Conservation (phyloP, 2,888 invertebrate species). For the Himalopsyche kuldschensis region DNA sequence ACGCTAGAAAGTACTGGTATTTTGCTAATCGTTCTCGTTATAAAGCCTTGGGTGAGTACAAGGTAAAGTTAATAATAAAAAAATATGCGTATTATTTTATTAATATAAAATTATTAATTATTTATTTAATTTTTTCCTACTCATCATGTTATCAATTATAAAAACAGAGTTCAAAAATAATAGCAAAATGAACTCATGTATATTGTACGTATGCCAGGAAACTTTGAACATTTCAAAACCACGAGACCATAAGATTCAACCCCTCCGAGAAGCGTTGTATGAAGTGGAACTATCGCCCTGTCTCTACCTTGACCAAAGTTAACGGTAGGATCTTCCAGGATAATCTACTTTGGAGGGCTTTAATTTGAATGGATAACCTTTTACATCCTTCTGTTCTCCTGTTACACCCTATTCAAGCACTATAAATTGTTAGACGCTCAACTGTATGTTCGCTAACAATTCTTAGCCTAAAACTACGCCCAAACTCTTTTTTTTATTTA, state of each 20-base stretch:
- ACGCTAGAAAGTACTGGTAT: too few relatives aligned
- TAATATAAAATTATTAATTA: too few relatives aligned
- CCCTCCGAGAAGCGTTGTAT: not conserved
- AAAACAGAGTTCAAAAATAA: not conserved
- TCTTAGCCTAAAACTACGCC: not conserved
- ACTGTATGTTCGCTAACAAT: conserved; percentile 9
- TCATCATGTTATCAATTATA: not conserved
- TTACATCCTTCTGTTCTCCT: conserved; percentile 20
- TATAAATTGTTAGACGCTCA: conserved; percentile 22
- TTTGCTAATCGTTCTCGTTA: too few relatives aligned
- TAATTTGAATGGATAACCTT: conserved; percentile 40
- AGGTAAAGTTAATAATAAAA: too few relatives aligned
- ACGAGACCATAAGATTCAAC: not conserved
- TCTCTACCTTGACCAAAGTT: conserved; percentile 36
- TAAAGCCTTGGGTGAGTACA: too few relatives aligned
- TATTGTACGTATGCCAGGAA: conserved; percentile 3
- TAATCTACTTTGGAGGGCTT: conserved; percentile 38
- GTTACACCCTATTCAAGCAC: conserved; percentile 8
- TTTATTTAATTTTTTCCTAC: too few relatives aligned
- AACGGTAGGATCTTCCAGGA: conserved; percentile 33
- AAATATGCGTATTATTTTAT: too few relatives aligned
- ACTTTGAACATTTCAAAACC: conserved; percentile 21
- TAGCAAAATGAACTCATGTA: not conserved
- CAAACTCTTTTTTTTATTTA: too few relatives aligned
- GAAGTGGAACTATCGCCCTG: conserved; percentile 1